Evolutionary conservation across 2,797 vertebrate species (phyloP), one percentile per base, ranked within the genome.

Genomic region (Oreochromis grahami): DNA sequence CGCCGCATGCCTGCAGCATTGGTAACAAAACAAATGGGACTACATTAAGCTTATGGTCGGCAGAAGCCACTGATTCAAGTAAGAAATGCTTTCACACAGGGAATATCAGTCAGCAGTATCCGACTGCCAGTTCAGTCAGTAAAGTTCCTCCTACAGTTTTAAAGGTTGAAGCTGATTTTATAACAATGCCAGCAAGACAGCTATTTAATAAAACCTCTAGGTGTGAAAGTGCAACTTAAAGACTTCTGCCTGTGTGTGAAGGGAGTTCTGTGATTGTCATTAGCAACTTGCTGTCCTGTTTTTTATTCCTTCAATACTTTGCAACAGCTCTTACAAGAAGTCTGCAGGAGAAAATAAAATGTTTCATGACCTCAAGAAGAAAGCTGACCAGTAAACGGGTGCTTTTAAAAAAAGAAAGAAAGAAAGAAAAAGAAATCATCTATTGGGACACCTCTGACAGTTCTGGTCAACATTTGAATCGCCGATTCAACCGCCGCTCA

Each of bases 211-310:
- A 72, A 48, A 26, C 24, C 56, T 79, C 26, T 1, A 58, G 11
- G 43, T 10, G 48, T 6, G 38, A 32, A 84, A 60, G 48, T 38
- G 65, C 48, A 83, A 80, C 34, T 80, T 53, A 77, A 74, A 79
- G 53, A 63, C 9, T 70, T 83, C 29, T 10, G 79, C 7, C 32
- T 50, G 45, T 24, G 38, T 21, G 82, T 81, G 32, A 77, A 51
- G 68, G 41, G 38, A 52, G 45, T 77, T 78, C 65, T 51, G 68
- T 85, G 93, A 95, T 95, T 95, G 93, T 94, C 93, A 87, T 87
- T 77, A 91, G 91, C 94, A 88, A 85, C 77, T 43, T 56, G 24
- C 58, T 80, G 78, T 83, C 78, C 50, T 7, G 58, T 51, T 77
- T 77, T 60, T 79, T 85, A 2, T 74, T 68, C 60, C 45, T 84